Evolutionary conservation across 2,888 invertebrate species (phyloP).

Genomic region (Callyntrura guangdongensis): DNA sequence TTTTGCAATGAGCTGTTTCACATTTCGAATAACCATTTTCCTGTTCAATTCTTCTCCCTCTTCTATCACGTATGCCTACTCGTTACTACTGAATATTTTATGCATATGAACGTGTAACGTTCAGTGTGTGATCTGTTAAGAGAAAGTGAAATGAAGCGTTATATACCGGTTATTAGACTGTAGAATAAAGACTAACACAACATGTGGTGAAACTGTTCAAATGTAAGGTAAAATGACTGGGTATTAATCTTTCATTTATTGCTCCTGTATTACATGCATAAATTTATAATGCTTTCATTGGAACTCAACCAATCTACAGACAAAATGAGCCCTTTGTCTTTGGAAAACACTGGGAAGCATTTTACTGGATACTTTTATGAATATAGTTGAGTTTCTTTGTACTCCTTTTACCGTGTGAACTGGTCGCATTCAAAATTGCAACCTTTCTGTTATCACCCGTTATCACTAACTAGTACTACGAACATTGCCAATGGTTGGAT

Average conservation of each 20-base stretch:
- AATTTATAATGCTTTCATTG: neutral
- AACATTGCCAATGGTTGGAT: neutral
- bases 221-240: slow-evolving; percentile 1
- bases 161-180: neutral
- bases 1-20: slow-evolving; percentile 18
- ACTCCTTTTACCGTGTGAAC: neutral
- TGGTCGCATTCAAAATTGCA: neutral
- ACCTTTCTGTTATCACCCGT: neutral
- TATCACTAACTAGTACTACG: neutral
- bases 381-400: neutral
- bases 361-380: neutral
- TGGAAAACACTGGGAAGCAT: neutral
- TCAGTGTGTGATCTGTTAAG: no score
- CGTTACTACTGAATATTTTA: neutral
- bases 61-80: neutral
- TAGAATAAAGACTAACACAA: neutral
- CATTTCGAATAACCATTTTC: slow-evolving; percentile 18
- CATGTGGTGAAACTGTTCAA: neutral
- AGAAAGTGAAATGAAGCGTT: neutral
- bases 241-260: neutral
- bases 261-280: neutral
- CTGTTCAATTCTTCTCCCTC: neutral
- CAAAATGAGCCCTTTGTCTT: slow-evolving; percentile 11
- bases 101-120: neutral
- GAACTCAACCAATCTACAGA: neutral